Evolutionary conservation across 2,113 vertebrate genomes (phyloP).

Genomic region (Theristicus caerulescens): DNA sequence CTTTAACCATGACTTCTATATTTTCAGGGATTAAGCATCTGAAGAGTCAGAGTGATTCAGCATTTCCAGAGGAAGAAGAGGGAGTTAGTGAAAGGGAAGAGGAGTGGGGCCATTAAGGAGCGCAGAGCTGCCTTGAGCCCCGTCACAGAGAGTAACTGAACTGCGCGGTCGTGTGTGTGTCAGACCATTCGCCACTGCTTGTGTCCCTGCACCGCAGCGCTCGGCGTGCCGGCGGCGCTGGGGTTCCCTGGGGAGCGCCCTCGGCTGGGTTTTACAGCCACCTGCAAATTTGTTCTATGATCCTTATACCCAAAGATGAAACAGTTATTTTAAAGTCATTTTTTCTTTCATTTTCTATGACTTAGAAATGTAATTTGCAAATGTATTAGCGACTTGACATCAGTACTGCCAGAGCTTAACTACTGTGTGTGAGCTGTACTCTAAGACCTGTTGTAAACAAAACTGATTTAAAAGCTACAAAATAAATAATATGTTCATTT

Average conservation of each 20-base stretch:
- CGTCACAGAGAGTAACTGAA: not conserved
- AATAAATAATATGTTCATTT: constrained; percentile 70
- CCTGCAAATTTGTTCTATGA: not conserved
- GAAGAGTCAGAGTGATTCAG: constrained; percentile 75
- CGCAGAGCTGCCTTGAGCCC: not conserved
- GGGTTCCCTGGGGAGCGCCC: not conserved
- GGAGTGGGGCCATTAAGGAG: constrained; percentile 70
- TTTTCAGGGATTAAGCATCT: constrained; percentile 82
- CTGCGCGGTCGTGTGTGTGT: not conserved
- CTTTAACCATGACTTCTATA: constrained; percentile 46
- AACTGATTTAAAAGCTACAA: constrained; percentile 62
- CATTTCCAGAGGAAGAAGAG: constrained; percentile 82
- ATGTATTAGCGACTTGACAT: constrained; percentile 33
- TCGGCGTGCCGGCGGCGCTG: fast-evolving
- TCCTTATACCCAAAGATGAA: not conserved
- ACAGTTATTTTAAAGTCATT: constrained; percentile 45
- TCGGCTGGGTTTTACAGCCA: constrained; percentile 17
- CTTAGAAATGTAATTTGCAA: constrained; percentile 42
- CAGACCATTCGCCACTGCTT: not conserved
- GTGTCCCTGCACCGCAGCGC: not conserved
- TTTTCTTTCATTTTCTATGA: constrained; percentile 55
- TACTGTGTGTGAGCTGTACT: constrained; percentile 48
- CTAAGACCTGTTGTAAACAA: constrained; percentile 76
- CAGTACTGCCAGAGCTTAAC: constrained; percentile 62
- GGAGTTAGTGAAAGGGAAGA: constrained; percentile 70